Percentiles rank a stretch among this genome's conserved stretches.
phyloP scores from a whole-genome alignment of 1,140 invertebrate species.

The Plectus sambesii region DNA sequence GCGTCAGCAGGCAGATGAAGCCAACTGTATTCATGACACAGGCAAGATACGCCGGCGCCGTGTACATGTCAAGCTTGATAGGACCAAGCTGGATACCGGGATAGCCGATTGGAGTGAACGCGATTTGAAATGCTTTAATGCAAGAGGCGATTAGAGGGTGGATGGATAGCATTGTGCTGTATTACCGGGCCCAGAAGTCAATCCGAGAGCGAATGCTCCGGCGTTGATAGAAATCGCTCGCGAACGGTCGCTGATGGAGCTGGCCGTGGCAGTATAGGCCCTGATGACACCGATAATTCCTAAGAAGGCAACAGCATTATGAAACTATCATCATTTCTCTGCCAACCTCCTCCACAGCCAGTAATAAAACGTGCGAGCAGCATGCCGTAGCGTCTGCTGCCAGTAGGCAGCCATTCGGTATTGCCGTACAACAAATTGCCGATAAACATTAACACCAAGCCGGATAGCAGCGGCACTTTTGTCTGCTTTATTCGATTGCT shows the following conservation, averaged over 20 bases:
- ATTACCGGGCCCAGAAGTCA: slow-evolving; percentile 11
- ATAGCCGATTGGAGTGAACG: slow-evolving; percentile 17
- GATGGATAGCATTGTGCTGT: no score
- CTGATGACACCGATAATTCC: slow-evolving; percentile 14
- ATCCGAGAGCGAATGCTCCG: slow-evolving; percentile 11
- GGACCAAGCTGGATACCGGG: slow-evolving; percentile 6
- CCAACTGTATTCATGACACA: not conserved
- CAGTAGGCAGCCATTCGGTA: not conserved
- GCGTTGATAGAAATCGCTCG: slow-evolving; percentile 15
- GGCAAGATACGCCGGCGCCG: not conserved
- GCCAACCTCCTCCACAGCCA: slow-evolving; percentile 11
- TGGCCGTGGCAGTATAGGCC: slow-evolving; percentile 11
- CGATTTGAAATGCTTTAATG: slow-evolving; percentile 6
- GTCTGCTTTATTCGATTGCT: slow-evolving; percentile 8
- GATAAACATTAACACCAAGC: slow-evolving; percentile 6
- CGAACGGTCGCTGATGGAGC: slow-evolving; percentile 9
- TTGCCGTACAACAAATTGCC: slow-evolving; percentile 13
- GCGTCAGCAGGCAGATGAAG: slow-evolving; percentile 7
- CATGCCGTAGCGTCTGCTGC: slow-evolving; percentile 2
- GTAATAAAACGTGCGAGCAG: slow-evolving; percentile 2
- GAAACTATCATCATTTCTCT: not conserved
- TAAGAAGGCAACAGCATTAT: slow-evolving; percentile 1
- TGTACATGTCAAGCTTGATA: no score
- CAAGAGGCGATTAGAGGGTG: no score
- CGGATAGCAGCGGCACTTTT: slow-evolving; percentile 7